Percentiles rank a stretch among this genome's conserved stretches.
Conservation (phyloP, 2,888 invertebrate genomes). For the Drosophila limbata region DNA sequence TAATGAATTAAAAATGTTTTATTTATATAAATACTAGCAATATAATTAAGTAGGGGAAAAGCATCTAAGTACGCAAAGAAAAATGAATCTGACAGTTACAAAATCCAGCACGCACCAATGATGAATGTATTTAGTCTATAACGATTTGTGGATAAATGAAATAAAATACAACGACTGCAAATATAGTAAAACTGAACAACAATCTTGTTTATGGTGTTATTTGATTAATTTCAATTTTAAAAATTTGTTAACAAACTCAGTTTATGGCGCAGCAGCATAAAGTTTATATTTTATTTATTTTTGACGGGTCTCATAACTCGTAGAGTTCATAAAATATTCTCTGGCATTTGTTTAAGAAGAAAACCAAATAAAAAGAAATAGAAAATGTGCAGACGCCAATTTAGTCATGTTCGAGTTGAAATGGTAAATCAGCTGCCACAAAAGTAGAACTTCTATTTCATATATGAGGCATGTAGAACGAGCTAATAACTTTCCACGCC, state of each 20-base stretch:
- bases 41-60: neutral
- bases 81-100: conserved; percentile 31
- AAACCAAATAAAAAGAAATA: conserved; percentile 41
- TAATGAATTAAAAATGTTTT: conserved; percentile 10
- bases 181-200: neutral
- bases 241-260: conserved; percentile 1
- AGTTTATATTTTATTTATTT: conserved; percentile 25
- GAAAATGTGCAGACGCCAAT: conserved; percentile 37
- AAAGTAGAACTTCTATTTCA: conserved; percentile 9
- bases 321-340: conserved; percentile 46
- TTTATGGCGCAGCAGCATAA: neutral
- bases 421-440: conserved; percentile 66
- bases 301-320: conserved; percentile 27
- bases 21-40: conserved; percentile 2
- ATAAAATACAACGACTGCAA: neutral
- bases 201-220: neutral
- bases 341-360: conserved; percentile 12
- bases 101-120: conserved; percentile 15
- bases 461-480: conserved; percentile 30
- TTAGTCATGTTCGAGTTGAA: conserved; percentile 21
- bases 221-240: conserved; percentile 6
- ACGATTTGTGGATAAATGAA: conserved; percentile 7
- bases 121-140: conserved; percentile 14
- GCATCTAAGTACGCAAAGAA: conserved; percentile 3
- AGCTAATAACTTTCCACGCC: conserved; percentile 67